Evolutionary conservation across 2,888 invertebrate species (phyloP).

Genomic region (Apodemia duryi): DNA sequence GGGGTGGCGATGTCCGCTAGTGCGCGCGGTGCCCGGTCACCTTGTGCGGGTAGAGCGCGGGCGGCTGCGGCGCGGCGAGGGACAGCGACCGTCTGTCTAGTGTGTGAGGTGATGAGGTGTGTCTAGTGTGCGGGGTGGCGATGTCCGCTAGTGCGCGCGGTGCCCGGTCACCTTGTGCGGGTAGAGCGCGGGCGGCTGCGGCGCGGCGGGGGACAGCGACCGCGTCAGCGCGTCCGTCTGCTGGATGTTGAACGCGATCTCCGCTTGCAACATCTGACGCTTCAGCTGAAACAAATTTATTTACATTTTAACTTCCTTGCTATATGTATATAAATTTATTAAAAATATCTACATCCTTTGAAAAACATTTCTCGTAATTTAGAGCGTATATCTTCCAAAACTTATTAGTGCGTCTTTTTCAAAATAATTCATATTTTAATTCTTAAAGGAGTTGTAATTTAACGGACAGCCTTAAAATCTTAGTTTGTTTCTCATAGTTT

Average conservation of each 20-base stretch:
- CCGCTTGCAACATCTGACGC: slow-evolving; percentile 91
- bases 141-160: not conserved
- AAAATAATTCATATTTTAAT: too few species aligned
- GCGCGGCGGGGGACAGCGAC: slow-evolving; percentile 90
- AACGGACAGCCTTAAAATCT: too few species aligned
- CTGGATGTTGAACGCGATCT: slow-evolving; percentile 95
- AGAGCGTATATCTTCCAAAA: too few species aligned
- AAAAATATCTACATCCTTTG: too few species aligned
- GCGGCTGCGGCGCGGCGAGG: too few species aligned
- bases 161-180: slow-evolving; percentile 51
- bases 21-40: too few species aligned
- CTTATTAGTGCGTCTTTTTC: too few species aligned
- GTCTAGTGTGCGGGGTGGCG: not conserved
- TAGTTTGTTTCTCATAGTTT: too few species aligned
- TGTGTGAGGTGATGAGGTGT: not conserved
- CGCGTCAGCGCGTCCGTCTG: slow-evolving; percentile 94
- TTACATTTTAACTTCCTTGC: not conserved
- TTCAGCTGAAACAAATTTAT: slow-evolving; percentile 67
- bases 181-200: slow-evolving; percentile 50
- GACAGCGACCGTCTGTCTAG: not conserved
- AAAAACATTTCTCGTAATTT: too few species aligned
- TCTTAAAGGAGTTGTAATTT: too few species aligned
- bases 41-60: too few species aligned
- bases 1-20: not conserved
- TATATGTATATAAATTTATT: too few species aligned